These are phyloP conservation scores for Rhingia rostrata DNA, from an alignment of 2,888 invertebrate genomes.

Conservation along the genomic window DNA sequence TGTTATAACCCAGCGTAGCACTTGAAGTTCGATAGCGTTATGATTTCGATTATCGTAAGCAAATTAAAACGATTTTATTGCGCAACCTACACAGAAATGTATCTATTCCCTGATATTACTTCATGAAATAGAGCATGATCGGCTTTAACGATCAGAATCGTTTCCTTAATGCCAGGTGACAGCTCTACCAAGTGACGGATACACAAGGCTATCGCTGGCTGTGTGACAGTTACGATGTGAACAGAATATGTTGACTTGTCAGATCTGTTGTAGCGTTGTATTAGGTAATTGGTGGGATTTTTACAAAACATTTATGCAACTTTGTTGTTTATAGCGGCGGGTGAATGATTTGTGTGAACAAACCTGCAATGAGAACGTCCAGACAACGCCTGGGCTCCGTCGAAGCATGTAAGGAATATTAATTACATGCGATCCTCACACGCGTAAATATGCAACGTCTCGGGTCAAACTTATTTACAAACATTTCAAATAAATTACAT, in stretches of 20 bases:
- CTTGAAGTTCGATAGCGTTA: conserved; percentile 1
- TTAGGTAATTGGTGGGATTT: neutral
- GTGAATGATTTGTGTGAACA: neutral
- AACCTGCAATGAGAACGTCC: neutral
- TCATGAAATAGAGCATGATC: neutral
- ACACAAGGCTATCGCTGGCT: conserved; percentile 2
- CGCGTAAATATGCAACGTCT: too few relatives aligned
- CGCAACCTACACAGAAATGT: neutral
- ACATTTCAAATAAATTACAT: too few relatives aligned
- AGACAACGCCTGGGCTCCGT: neutral
- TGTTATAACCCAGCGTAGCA: conserved; percentile 7
- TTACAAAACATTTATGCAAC: conserved; percentile 12
- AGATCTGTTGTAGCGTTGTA: neutral
- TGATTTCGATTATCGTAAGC: conserved; percentile 29
- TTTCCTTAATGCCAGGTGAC: conserved; percentile 46
- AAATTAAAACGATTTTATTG: conserved; percentile 27
- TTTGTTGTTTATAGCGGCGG: neutral
- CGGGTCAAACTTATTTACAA: too few relatives aligned
- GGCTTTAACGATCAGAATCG: neutral
- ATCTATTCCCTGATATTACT: neutral
- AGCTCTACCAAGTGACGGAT: conserved; percentile 17
- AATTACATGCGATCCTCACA: too few relatives aligned
- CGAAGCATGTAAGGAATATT: neutral
- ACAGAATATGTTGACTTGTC: neutral
- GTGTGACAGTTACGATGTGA: conserved; percentile 6